These are phyloP conservation scores for Sebastolobus alascanus DNA, from an alignment of 2,797 vertebrate genomes.

Conservation along the genomic window DNA sequence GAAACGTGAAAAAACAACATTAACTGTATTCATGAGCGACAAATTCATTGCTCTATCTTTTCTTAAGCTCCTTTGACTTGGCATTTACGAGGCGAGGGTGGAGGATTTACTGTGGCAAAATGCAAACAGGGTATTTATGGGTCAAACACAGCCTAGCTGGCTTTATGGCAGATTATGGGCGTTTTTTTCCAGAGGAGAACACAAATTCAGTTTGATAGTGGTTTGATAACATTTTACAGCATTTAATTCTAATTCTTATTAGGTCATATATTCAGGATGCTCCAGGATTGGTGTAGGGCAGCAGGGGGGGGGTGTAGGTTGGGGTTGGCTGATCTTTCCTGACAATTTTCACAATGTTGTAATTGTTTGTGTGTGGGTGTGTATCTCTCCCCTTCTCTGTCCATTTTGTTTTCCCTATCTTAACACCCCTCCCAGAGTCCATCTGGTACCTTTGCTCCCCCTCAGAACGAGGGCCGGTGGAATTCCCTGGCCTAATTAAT, in stretches of 20 bases:
- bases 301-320: background rate
- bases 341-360: slow-evolving; percentile 67
- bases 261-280: slow-evolving; percentile 61
- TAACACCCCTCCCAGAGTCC: slow-evolving; percentile 84
- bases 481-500: slow-evolving; percentile 91
- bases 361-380: slow-evolving; percentile 64
- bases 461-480: slow-evolving; percentile 83
- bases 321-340: slow-evolving; percentile 49
- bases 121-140: slow-evolving; percentile 86
- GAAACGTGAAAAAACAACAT: slow-evolving; percentile 83
- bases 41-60: slow-evolving; percentile 82
- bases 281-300: slow-evolving; percentile 42
- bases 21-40: slow-evolving; percentile 82
- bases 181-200: slow-evolving; percentile 65
- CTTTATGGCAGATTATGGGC: slow-evolving; percentile 83
- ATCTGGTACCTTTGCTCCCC: slow-evolving; percentile 88
- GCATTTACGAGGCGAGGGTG: slow-evolving; percentile 75
- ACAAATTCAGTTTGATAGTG: slow-evolving; percentile 78
- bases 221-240: slow-evolving; percentile 70
- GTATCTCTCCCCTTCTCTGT: slow-evolving; percentile 51
- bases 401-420: slow-evolving; percentile 74
- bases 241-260: slow-evolving; percentile 69
- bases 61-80: slow-evolving; percentile 85
- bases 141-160: slow-evolving; percentile 83
- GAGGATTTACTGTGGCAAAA: slow-evolving; percentile 78